Base-by-base conservation (phyloP, 2,888 invertebrate genomes). In the Dilophus febrilis region DNA sequence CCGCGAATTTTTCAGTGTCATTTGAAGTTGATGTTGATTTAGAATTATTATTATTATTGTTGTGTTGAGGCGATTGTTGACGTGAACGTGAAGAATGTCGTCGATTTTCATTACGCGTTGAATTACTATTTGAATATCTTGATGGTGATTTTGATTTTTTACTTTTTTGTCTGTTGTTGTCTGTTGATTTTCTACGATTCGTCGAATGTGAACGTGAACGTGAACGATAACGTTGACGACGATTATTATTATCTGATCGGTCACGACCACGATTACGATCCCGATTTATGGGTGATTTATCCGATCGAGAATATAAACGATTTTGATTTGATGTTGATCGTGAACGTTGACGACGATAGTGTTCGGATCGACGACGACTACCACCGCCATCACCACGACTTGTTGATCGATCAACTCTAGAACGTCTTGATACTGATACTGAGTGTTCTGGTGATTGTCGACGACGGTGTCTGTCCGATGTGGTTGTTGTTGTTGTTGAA, bases 31-130 rank as follows among this genome's bases (percentile, higher is more conserved):
- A n/a, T n/a, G 11, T 35, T 12, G 47, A 3, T 16, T 32, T 30
- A n/a, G n/a, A n/a, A n/a, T n/a, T n/a, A 22, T 31, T 11, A 27
- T 16, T 12, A 36, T 37, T 8, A 26, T 36, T 13, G 27, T 8
- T 22, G 8, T 22, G 22, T 6, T 22, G 17, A 17, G 17, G 10
- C 45, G 29, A 56, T 51, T 6, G 59, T 55, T 19, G 56, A n/a
- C n/a, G n/a, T n/a, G n/a, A n/a, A n/a, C n/a, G n/a, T n/a, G n/a
- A n/a, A n/a, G n/a, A 55, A 48, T 51, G 54, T 44, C 50, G 54
- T 44, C 51, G 54, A 52, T 14, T 45, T 37, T 10, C 45, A 39
- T 38, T 29, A 28, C 35, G 6, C 14, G 31, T 35, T 27, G 28
- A 16, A 18, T 12, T 17, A 26, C 14, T 13, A 14, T 10, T 4